These are phyloP conservation scores for Cataglyphis hispanica DNA, from an alignment of 1,140 invertebrate genomes.

Conservation along the genomic window DNA sequence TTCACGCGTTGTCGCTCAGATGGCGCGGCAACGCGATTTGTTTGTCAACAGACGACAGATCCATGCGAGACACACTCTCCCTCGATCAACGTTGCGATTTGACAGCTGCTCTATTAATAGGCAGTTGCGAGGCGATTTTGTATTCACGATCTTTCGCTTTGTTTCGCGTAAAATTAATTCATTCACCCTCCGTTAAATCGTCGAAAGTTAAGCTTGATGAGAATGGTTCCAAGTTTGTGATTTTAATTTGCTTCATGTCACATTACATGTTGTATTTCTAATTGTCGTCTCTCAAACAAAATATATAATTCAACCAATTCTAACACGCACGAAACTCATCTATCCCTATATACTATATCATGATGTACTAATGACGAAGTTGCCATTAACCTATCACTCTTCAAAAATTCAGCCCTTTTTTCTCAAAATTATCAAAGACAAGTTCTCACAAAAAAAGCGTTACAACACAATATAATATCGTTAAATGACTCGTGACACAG, in stretches of 20 bases:
- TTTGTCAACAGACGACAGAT: slow-evolving; percentile 63
- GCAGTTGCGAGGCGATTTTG: slow-evolving; percentile 15
- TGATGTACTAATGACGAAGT: neutral
- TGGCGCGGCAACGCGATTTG: slow-evolving; percentile 46
- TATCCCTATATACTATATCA: neutral
- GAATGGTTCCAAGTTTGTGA: neutral
- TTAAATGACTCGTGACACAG: neutral
- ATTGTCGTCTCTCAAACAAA: neutral
- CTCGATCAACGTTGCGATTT: neutral
- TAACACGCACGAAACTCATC: neutral
- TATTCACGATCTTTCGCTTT: neutral
- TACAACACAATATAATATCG: neutral
- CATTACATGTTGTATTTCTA: neutral
- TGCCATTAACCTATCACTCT: neutral
- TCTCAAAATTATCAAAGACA: neutral
- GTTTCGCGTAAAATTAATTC: neutral
- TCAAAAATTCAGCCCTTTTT: neutral
- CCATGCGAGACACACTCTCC: neutral
- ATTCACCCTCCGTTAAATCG: neutral
- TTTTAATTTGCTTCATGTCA: neutral
- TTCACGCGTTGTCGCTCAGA: slow-evolving; percentile 10
- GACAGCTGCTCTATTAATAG: slow-evolving; percentile 50
- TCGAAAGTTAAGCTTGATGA: neutral
- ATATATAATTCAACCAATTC: neutral
- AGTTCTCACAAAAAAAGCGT: neutral